Evolutionary conservation across 1,140 invertebrate genomes (phyloP).

Genomic region (Ceratina australensis): DNA sequence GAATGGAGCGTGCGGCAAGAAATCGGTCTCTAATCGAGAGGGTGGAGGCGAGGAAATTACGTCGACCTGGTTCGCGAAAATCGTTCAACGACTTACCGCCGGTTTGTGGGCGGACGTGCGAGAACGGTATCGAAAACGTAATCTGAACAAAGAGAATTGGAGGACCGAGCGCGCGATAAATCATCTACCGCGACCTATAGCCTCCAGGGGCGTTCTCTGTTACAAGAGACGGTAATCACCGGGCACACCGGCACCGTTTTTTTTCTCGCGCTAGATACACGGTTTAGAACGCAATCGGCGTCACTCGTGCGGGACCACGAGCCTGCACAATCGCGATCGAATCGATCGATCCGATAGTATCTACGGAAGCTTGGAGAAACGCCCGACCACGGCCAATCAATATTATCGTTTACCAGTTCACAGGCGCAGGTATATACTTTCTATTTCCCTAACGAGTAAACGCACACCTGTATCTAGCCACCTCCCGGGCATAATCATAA

Average conservation of each 20-base stretch:
- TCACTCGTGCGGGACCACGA: conserved; percentile 62
- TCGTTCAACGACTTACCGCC: neutral
- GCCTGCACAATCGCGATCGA: conserved; percentile 57
- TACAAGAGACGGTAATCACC: conserved; percentile 55
- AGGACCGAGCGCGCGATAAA: conserved; percentile 54
- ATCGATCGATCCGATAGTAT: conserved; percentile 62
- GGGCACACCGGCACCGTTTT: conserved; percentile 52
- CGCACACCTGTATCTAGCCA: conserved; percentile 47
- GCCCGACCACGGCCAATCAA: conserved; percentile 41
- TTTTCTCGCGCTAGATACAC: conserved; percentile 60
- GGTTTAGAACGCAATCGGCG: conserved; percentile 64
- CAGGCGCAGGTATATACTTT: conserved; percentile 48
- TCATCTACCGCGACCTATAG: conserved; percentile 54
- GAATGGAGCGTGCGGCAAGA: neutral
- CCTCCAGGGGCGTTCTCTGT: conserved; percentile 50
- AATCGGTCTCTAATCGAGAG: neutral
- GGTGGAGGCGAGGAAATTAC: neutral
- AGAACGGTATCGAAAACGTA: conserved; percentile 32
- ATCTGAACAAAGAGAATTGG: conserved; percentile 49
- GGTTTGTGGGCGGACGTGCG: conserved; percentile 1
- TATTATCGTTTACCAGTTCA: conserved; percentile 57
- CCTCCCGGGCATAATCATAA: conserved; percentile 24
- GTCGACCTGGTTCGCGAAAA: neutral
- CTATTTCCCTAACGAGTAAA: conserved; percentile 54
- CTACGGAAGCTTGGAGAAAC: conserved; percentile 54